Base-by-base conservation (phyloP, 2,888 invertebrate genomes). In the Polyommatus icarus region DNA sequence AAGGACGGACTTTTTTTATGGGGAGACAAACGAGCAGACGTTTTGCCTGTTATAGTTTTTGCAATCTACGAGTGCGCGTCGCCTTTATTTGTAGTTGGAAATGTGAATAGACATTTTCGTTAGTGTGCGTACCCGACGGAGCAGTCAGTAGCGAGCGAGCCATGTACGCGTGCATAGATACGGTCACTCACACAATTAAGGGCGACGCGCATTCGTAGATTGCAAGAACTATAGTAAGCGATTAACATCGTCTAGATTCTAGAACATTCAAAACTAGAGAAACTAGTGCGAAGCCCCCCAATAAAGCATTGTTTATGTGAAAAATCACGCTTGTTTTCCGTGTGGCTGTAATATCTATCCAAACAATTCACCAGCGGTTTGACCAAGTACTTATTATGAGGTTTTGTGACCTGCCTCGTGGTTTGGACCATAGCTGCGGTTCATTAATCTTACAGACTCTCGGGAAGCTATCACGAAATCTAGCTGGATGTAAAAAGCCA, bases 401-500 rank as follows among this genome's bases (percentile, higher is more conserved):
- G 50, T 50, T 50, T 50, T 50, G 4, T 18, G 15, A 50, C 15
- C 18, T 3, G 15, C 50, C 15, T 15, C 15, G 18, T 18, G 18
- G 50, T 15, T 54, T 18, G 18, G 54, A 54, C 54, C 18, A 54
- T 67, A 61, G 4, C 36, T 36, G 36, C 20, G 40, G 8, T 50
- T 50, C 73, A 50, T 73, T 50, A 73, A 50, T 50, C 73, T 73
- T 46, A 40, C 12, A 40, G 12, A 73, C 40, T 24, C 46, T 73
- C 73, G 24, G 29, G 54, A 75, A 75, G 12, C 7, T 32, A 54
- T 54, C 50, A 18, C 32, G 75, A 75, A 75, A 75, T 75, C 75
- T 75, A 75, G 75, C 75, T 75, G 50, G 54, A 40, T 54, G 75
- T 50, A 24, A 29, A 75, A 75, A 75, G 36, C 46, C 8, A 29